Base-by-base conservation (phyloP, 2,888 invertebrate genomes). In the Parnassius orleans region DNA sequence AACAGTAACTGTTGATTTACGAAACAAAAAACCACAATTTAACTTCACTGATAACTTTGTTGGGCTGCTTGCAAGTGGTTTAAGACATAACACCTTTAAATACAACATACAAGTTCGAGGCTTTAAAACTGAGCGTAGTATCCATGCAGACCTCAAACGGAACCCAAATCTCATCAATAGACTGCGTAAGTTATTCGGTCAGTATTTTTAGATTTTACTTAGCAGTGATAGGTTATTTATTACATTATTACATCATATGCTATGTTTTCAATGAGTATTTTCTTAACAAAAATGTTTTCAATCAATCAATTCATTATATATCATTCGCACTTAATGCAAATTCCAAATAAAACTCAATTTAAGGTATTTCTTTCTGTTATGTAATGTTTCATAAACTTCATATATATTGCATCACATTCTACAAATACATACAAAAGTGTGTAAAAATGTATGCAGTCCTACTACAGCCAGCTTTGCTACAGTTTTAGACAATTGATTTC, bases 41-140 rank as follows among this genome's bases (percentile, higher is more conserved):
- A 81, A 74, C 33, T 71, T 86, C 12, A 76, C 86, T 10, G 77
- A 86, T 48, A 85, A 86, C 66, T 85, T 88, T 65, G 57, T 79
- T 2, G 79, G 84, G 3, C 71, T 83, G 1, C 73, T 92, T 3
- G 68, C 79, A 0, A 73, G 66, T 10, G 79, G 79, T 63, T 11
- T 84, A 43, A 69, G 68, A 2, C 66, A 73, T 15, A 76, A 70
- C 64, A 72, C 70, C 1, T 86, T 87, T 72, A 74, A 77, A 47
- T 87, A 81, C 65, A 77, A 78, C 44, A 78, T 93, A 19, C 95
- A 95, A 80, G 90, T 93, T 15, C 93, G 97, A 58, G 93, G 94
- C 47, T 97, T 97, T 81, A 97, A 97, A 87, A 97, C 97, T 0
- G 95, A 96, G 69, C 91, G 96, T 59, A 94, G 93, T 66, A 90